phyloP scores from a whole-genome alignment of 2,797 vertebrate genomes.

The Denticeps clupeoides region DNA sequence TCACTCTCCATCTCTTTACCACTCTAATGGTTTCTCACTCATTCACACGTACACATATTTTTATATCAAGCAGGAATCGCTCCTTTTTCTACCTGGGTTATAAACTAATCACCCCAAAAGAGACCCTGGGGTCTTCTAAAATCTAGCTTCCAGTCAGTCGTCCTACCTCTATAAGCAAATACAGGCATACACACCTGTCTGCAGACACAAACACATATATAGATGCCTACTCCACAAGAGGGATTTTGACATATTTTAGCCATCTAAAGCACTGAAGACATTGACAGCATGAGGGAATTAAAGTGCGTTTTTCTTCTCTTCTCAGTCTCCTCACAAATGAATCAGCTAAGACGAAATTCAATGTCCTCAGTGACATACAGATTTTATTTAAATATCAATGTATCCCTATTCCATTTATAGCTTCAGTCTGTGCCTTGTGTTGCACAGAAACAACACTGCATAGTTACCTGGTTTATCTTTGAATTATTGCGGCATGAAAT shows the following conservation, averaged over 20 bases:
- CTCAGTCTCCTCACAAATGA: slow-evolving; percentile 25
- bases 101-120: slow-evolving; percentile 32
- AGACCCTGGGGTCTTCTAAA: slow-evolving; percentile 15
- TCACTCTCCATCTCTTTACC: slow-evolving; percentile 29
- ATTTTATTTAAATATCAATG: slow-evolving; percentile 23
- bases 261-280: slow-evolving; percentile 74
- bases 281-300: slow-evolving; percentile 47
- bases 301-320: slow-evolving; percentile 46
- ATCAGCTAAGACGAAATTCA: slow-evolving; percentile 36
- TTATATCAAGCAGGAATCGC: slow-evolving; percentile 17
- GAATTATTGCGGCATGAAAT: slow-evolving; percentile 86
- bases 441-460: slow-evolving; percentile 82
- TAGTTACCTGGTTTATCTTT: slow-evolving; percentile 76
- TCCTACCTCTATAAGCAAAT: slow-evolving; percentile 8
- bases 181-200: slow-evolving; percentile 13
- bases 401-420: slow-evolving; percentile 41
- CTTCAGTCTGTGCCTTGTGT: slow-evolving; percentile 64
- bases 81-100: slow-evolving; percentile 8
- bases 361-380: slow-evolving; percentile 36
- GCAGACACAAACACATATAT: neutral
- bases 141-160: slow-evolving; percentile 5
- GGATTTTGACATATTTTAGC: slow-evolving; percentile 66
- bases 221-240: slow-evolving; percentile 16
- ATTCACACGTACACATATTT: slow-evolving; percentile 17
- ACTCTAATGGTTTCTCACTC: neutral